Conservation (phyloP, 2,888 invertebrate genomes). For the Cremastinae sp. region DNA sequence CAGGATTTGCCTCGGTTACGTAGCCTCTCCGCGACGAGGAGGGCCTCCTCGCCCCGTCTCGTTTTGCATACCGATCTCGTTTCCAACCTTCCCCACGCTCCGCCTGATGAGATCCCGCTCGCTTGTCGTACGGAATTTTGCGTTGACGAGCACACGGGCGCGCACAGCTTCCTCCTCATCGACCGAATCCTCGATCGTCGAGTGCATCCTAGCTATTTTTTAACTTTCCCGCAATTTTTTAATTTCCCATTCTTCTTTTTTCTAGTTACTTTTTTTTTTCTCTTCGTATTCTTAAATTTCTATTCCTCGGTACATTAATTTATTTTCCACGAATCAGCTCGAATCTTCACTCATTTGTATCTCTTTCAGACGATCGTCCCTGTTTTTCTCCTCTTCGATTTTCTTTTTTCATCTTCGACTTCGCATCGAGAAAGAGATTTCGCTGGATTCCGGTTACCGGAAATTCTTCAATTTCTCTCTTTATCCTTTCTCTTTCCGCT, state of each 20-base stretch:
- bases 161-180: conserved; percentile 44
- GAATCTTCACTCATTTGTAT: no score
- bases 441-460: conserved; percentile 49
- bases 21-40: conserved; percentile 44
- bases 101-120: conserved; percentile 1
- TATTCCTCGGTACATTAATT: no score
- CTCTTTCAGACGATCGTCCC: no score
- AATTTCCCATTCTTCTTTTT: no score
- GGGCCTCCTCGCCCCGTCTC: conserved; percentile 38
- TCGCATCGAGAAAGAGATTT: conserved; percentile 13
- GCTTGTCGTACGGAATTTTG: no score
- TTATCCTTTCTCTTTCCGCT: neutral
- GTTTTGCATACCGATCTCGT: conserved; percentile 58
- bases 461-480: conserved; percentile 27
- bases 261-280: no score
- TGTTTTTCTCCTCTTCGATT: no score
- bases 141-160: conserved; percentile 36
- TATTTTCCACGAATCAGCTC: neutral
- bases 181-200: conserved; percentile 36
- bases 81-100: conserved; percentile 21
- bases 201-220: conserved; percentile 55
- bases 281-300: neutral
- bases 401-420: neutral
- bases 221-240: neutral
- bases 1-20: conserved; percentile 39